A percentile compares a stretch with the other conserved stretches of the same genome.
phyloP scores from a whole-genome alignment of 2,113 vertebrate genomes.

The Epinephelus fuscoguttatus region DNA sequence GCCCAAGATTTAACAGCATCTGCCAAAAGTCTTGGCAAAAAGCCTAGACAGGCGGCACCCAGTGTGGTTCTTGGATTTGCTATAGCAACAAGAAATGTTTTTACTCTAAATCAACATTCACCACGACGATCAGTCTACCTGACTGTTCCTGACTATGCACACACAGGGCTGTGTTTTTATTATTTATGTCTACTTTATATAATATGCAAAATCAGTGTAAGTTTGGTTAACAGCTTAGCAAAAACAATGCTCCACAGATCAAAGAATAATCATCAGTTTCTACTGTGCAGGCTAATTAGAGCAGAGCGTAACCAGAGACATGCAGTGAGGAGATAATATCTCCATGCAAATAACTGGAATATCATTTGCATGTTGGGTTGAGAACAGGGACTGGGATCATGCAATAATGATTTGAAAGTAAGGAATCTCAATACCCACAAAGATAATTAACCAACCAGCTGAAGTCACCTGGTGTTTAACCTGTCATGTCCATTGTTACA shows the following conservation, averaged over 20 bases:
- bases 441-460: background rate
- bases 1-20: background rate
- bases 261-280: background rate
- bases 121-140: background rate
- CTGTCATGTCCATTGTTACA: background rate
- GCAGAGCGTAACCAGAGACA: background rate
- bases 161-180: background rate
- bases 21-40: slow-evolving; percentile 21
- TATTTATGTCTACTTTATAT: background rate
- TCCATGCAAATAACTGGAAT: background rate
- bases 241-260: background rate
- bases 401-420: background rate
- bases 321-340: background rate
- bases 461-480: background rate
- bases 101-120: background rate
- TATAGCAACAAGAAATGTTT: slow-evolving; percentile 5
- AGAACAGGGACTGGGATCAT: background rate
- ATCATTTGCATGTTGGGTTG: background rate
- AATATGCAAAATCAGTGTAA: background rate
- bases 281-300: background rate
- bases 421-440: background rate
- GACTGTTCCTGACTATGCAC: background rate
- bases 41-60: slow-evolving; percentile 14
- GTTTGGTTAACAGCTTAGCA: background rate
- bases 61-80: background rate